Evolutionary conservation across 2,888 invertebrate species (phyloP).

Genomic region (Ectropis crepuscularia): DNA sequence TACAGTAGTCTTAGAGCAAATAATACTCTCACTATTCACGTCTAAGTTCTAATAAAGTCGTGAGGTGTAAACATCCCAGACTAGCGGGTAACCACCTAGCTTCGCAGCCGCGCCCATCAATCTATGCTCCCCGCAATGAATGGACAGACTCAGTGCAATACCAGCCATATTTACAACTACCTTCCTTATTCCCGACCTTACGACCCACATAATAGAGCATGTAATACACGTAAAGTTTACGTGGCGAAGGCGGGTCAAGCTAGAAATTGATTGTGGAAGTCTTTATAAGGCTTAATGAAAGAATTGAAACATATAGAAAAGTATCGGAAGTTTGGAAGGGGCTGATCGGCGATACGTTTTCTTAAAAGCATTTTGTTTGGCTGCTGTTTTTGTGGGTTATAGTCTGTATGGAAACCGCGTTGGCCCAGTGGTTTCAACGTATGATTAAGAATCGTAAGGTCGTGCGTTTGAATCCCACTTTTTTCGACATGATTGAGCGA

Average conservation of each 20-base stretch:
- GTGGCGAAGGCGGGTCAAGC: conserved; percentile 59
- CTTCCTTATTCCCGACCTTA: conserved; percentile 49
- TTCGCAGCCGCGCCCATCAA: conserved; percentile 74
- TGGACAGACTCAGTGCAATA: conserved; percentile 70
- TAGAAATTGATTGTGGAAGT: conserved; percentile 79
- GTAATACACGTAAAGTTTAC: conserved; percentile 39
- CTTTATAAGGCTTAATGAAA: conserved; percentile 80
- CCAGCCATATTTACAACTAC: conserved; percentile 44
- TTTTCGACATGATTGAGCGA: no score
- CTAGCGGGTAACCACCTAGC: conserved; percentile 73
- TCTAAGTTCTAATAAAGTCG: conserved; percentile 44
- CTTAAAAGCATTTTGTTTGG: conserved; percentile 11
- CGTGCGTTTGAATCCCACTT: no score
- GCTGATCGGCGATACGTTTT: conserved; percentile 26
- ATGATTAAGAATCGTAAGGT: no score
- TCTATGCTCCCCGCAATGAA: conserved; percentile 81
- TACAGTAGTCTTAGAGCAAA: no score
- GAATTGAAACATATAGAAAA: conserved; percentile 79
- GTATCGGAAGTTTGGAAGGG: conserved; percentile 32
- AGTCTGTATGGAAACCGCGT: not conserved
- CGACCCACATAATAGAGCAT: conserved; percentile 33
- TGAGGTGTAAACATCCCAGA: conserved; percentile 50
- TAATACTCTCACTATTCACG: no score
- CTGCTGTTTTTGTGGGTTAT: not conserved
- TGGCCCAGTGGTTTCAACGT: no score